phyloP scores from a whole-genome alignment of 2,888 invertebrate species.

The Papilio demoleus region DNA sequence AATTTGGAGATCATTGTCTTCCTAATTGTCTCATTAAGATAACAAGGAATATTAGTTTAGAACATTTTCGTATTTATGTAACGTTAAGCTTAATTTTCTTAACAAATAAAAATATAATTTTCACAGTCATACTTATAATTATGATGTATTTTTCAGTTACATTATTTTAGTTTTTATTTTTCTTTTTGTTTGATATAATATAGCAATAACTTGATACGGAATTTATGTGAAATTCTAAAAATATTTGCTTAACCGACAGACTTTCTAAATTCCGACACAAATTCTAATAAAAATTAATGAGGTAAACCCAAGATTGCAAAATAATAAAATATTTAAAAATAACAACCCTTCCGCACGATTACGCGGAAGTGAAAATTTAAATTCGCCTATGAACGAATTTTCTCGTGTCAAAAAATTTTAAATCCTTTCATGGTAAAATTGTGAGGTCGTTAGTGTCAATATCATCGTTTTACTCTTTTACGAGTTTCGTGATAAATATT shows the following conservation, averaged over 20 bases:
- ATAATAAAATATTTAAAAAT: conserved; percentile 22
- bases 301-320: conserved; percentile 11
- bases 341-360: conserved; percentile 17
- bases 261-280: not conserved
- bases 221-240: not conserved
- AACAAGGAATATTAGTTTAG: not conserved
- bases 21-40: not conserved
- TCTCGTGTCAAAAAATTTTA: conserved; percentile 26
- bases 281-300: conserved; percentile 19
- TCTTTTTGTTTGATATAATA: not conserved
- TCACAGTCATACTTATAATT: too few species aligned
- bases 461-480: conserved; percentile 26
- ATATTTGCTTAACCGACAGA: not conserved
- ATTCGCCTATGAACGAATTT: conserved; percentile 27
- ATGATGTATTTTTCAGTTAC: too few species aligned
- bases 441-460: conserved; percentile 35
- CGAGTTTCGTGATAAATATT: conserved; percentile 15
- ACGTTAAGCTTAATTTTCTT: too few species aligned
- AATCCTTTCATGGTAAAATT: conserved; percentile 34
- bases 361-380: conserved; percentile 23
- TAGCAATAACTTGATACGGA: not conserved
- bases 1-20: not conserved
- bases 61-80: too few species aligned
- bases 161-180: too few species aligned
- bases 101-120: too few species aligned